Evolutionary conservation across 1,140 invertebrate genomes (phyloP).

Genomic region (Belonocnema kinseyi): DNA sequence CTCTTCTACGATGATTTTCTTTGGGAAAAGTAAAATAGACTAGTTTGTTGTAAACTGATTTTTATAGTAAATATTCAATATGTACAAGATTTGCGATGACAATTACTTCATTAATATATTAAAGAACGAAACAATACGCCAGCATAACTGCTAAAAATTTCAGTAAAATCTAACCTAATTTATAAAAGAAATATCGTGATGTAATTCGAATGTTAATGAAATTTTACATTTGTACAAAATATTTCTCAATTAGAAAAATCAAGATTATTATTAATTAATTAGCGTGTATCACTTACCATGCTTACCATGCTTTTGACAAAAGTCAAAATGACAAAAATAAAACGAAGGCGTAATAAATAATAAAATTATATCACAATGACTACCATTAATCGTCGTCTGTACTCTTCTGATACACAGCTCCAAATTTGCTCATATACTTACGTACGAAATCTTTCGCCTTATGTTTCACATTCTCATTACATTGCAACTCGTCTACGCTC

Average conservation of each 20-base stretch:
- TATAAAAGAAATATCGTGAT: not conserved
- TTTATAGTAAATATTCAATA: conserved; percentile 48
- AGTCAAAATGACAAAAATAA: conserved; percentile 46
- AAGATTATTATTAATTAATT: not conserved
- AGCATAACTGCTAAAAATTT: conserved; percentile 40
- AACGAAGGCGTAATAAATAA: conserved; percentile 62
- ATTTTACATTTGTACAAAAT: conserved; percentile 48
- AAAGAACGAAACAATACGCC: conserved; percentile 1
- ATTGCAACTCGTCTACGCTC: conserved; percentile 89
- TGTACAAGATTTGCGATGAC: conserved; percentile 37
- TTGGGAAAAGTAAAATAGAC: conserved; percentile 20
- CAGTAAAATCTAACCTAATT: conserved; percentile 2
- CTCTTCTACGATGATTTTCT: too few species aligned
- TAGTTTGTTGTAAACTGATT: conserved; percentile 46
- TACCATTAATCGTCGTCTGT: conserved; percentile 77
- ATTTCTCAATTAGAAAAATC: conserved; percentile 47
- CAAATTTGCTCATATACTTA: conserved; percentile 97
- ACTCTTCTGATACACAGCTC: conserved; percentile 80
- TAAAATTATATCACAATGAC: conserved; percentile 56
- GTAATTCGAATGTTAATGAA: conserved; percentile 9
- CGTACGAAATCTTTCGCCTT: conserved; percentile 96
- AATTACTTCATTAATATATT: conserved; percentile 16
- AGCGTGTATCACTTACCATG: conserved; percentile 19
- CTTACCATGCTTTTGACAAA: conserved; percentile 36
- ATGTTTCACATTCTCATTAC: conserved; percentile 93